A percentile compares a stretch with the other conserved stretches of the same genome.
Conservation (phyloP, 2,113 vertebrate genomes). For the Suricata suricatta region DNA sequence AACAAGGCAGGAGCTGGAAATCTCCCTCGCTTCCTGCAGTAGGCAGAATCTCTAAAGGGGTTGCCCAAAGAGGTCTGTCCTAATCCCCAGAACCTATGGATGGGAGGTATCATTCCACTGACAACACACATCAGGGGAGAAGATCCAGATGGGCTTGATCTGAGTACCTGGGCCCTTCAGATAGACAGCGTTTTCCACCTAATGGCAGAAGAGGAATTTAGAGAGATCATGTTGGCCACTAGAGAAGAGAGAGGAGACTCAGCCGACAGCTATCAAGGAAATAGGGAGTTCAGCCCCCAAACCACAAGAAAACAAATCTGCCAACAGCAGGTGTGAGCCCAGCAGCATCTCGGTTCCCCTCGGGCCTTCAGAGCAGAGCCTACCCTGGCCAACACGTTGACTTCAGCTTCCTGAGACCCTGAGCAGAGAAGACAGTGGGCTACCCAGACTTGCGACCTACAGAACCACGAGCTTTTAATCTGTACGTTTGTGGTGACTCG, state of each 20-base stretch:
- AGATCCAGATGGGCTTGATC: not conserved
- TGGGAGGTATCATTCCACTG: not conserved
- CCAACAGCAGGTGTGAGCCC: not conserved
- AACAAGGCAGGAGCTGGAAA: not conserved
- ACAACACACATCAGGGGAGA: not conserved
- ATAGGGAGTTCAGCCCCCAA: not conserved
- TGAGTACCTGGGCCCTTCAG: not conserved
- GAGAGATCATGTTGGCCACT: not conserved
- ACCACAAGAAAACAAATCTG: not conserved
- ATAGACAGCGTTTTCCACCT: not conserved
- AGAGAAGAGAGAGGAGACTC: not conserved
- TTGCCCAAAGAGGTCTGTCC: not conserved
- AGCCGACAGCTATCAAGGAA: not conserved
- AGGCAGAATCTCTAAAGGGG: not conserved
- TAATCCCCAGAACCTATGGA: not conserved
- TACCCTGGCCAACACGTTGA: not conserved
- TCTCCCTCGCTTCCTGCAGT: not conserved
- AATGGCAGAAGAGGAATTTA: not conserved
- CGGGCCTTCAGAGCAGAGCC: not conserved
- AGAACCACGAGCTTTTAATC: not conserved
- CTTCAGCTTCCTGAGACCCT: not conserved
- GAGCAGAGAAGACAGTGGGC: not conserved
- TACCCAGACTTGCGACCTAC: not conserved
- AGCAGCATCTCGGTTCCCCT: not conserved
- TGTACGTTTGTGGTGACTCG: not conserved